phyloP scores from a whole-genome alignment of 2,888 invertebrate genomes.

The Diaperis boleti region DNA sequence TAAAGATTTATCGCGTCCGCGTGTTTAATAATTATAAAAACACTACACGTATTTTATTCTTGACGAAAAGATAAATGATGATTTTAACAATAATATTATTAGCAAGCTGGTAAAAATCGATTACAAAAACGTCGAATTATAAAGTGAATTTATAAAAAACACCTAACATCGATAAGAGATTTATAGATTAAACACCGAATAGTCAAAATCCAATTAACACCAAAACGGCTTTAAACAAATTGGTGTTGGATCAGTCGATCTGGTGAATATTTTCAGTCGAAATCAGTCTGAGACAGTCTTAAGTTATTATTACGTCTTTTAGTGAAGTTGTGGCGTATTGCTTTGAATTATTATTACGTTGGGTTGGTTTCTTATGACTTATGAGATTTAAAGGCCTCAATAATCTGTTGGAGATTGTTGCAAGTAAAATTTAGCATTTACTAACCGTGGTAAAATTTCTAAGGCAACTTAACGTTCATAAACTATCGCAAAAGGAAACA shows the following conservation, averaged over 20 bases:
- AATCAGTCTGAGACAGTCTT: constrained; percentile 65
- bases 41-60: constrained; percentile 5
- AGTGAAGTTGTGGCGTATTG: constrained; percentile 56
- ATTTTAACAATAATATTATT: constrained; percentile 26
- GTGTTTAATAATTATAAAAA: constrained; percentile 17
- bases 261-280: constrained; percentile 60
- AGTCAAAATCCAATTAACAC: constrained; percentile 34
- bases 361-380: constrained; percentile 29
- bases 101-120: constrained; percentile 52
- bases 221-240: constrained; percentile 44
- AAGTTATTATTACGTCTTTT: constrained; percentile 51
- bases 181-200: constrained; percentile 35
- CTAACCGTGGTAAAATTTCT: constrained; percentile 30
- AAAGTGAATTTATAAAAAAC: constrained; percentile 53
- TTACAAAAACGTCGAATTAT: constrained; percentile 54
- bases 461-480: constrained; percentile 47
- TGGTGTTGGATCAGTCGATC: constrained; percentile 59
- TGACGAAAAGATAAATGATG: constrained; percentile 20
- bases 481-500: constrained; percentile 51
- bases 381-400: constrained; percentile 49
- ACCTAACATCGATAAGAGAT: constrained; percentile 50
- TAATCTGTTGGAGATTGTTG: constrained; percentile 17
- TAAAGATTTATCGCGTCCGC: constrained; percentile 48
- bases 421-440: constrained; percentile 33
- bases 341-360: constrained; percentile 47